Base-by-base conservation (phyloP, 2,113 vertebrate species). In the Cephalopterus ornatus region DNA sequence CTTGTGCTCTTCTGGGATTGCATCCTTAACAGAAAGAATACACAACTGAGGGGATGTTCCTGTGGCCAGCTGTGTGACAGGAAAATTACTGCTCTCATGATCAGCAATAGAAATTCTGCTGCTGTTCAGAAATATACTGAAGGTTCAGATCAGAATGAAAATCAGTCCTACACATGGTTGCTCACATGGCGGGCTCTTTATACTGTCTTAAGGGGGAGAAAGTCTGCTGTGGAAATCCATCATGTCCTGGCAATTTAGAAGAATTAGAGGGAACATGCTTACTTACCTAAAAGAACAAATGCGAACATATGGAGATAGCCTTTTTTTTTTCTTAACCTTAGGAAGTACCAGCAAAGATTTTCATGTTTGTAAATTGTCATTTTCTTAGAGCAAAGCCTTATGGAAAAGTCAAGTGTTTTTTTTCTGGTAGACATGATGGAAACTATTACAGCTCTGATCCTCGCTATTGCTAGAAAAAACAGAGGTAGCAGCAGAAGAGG, bases 221-320 rank as follows among this genome's bases (percentile, higher is more conserved):
- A 85, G 52, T 65, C 77, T 94, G 63, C 65, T 85, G 52, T 88
- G 35, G 37, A 81, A 97, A 92, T 94, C 28, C 12, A 88, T 89
- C 63, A 67, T 59, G 87, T 89, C 41, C 84, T 90, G 88, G 42
- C 33, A 95, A 93, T 96, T 96, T 76, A 83, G 67, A 83, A 72
- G 76, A 96, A 96, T 94, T 96, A 75, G 50, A 92, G 37, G 59
- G 62, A 97, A 92, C 85, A 56, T 66, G 42, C 67, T 92, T 94
- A 61, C 95, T 96, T 97, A 96, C 85, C 81, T 90, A 71, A 95
- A 95, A 95, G 93, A 98, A 74, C 74, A 97, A 95, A 96, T 33
- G 67, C 6, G 52, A 86, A 47, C 75, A 65, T 95, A 93, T 82
- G 80, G 71, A 94, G 76, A 83, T n/a, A 58, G 76, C 22, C 9